Evolutionary conservation across 1,140 invertebrate genomes (phyloP), one percentile per base, ranked within the genome.

Genomic region (Drosophila nigromelanica): DNA sequence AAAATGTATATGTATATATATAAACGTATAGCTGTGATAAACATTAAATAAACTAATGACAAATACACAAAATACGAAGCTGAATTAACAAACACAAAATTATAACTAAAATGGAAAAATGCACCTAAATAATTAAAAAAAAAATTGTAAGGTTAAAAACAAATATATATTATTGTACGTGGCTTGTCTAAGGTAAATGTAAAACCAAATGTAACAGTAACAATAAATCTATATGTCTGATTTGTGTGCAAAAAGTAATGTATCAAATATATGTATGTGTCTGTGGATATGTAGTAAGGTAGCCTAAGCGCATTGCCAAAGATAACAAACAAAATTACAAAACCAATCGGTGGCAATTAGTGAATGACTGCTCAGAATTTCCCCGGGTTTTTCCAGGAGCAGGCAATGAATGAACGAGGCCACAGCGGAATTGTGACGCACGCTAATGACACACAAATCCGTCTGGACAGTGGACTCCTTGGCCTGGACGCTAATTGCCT

Each of bases 21-120:
- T 89, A 89, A 89, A 89, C 80, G 73, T 89, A 89, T 89, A 89
- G 85, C 83, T 89, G 83, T 89, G 83, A 89, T 89, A 89, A 89
- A 89, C 63, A 67, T 80, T 75, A 89, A 67, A 66, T 52, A 56
- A 77, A 86, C 62, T 56, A 78, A 86, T 75, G 67, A 80, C 61
- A 59, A 76, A 82, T 73, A 85, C 73, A 80, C 77, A 76, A 42
- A 77, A 60, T 68, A 78, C 37, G 63, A 79, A 82, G 79, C 79
- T 78, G 76, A 87, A 82, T 71, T 72, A 64, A 79, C 50, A 56
- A 15, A 5, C 64, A 62, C n/a, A 35, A 74, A 60, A 61, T 21
- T 42, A 24, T 24, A 24, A 24, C 21, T 61, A 39, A 43, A 35
- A 55, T 33, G 21, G 6, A 7, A 63, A 50, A 54, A 45, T 21